These are phyloP conservation scores for Eptesicus fuscus DNA, from an alignment of 2,113 vertebrate genomes.

Conservation along the genomic window DNA sequence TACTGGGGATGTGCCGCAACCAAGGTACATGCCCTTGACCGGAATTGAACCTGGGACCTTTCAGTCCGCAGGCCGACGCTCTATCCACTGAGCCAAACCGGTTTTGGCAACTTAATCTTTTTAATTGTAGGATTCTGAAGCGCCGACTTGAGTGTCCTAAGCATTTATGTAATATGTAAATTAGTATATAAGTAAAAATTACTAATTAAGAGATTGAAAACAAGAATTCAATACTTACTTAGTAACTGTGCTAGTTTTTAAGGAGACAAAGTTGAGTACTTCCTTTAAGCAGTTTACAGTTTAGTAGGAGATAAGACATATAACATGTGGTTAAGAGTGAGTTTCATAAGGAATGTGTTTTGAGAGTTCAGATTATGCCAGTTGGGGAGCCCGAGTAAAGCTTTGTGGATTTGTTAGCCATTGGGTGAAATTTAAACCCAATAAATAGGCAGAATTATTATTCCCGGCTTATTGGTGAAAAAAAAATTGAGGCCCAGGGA, in stretches of 20 bases:
- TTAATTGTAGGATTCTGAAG: not conserved
- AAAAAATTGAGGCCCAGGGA: not conserved
- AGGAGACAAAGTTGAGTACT: not conserved
- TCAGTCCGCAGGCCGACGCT: too few species aligned
- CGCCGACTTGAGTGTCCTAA: not conserved
- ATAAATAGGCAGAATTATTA: not conserved
- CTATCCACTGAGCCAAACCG: too few species aligned
- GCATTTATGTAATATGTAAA: not conserved
- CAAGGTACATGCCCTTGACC: too few species aligned
- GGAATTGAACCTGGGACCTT: too few species aligned
- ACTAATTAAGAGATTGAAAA: not conserved
- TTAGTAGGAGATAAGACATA: not conserved
- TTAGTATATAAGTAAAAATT: not conserved
- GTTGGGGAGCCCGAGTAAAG: not conserved
- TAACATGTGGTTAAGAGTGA: not conserved
- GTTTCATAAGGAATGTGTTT: not conserved
- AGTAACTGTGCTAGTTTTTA: not conserved
- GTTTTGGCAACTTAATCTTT: conserved; percentile 5
- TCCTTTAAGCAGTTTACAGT: not conserved
- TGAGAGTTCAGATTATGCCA: not conserved
- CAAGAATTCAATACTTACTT: not conserved
- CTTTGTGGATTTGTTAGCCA: not conserved
- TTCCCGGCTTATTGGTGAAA: not conserved
- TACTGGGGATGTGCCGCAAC: too few species aligned
- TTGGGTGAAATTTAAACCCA: not conserved